These are phyloP conservation scores for Cotesia typhae DNA, from an alignment of 1,140 invertebrate species.

Conservation along the genomic window DNA sequence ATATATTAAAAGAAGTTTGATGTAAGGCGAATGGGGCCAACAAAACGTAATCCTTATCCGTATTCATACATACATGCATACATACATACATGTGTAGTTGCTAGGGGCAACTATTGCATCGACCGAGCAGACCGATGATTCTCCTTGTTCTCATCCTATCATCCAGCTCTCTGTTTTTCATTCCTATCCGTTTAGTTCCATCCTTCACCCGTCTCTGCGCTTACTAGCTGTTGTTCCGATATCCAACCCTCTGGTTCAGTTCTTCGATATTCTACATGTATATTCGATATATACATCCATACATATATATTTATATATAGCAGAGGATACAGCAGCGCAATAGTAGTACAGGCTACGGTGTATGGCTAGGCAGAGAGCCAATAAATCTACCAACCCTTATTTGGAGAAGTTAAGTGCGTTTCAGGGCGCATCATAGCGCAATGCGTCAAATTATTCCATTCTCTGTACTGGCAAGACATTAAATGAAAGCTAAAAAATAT, in stretches of 20 bases:
- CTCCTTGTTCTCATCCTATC: slow-evolving; percentile 12
- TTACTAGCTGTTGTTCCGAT: background rate
- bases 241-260: background rate
- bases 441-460: slow-evolving; percentile 34
- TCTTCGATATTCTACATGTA: too few relatives aligned
- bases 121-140: slow-evolving; percentile 21
- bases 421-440: slow-evolving; percentile 35
- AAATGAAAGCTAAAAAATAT: background rate
- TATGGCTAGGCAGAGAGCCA: slow-evolving; percentile 21
- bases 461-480: background rate
- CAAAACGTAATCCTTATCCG: slow-evolving; percentile 11
- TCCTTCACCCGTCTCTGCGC: too few relatives aligned
- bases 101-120: slow-evolving; percentile 38
- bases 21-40: slow-evolving; percentile 34
- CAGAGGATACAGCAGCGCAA: too few relatives aligned
- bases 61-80: background rate
- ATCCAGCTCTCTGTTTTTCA: slow-evolving; percentile 1
- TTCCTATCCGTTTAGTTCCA: too few relatives aligned
- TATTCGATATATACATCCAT: too few relatives aligned
- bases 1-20: slow-evolving; percentile 7
- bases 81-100: slow-evolving; percentile 20
- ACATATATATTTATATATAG: too few relatives aligned
- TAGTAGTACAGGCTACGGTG: too few relatives aligned
- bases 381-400: slow-evolving; percentile 20
- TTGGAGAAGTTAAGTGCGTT: slow-evolving; percentile 1